Conservation (phyloP, 2,797 vertebrate species). For the Arrhamphus sclerolepis region DNA sequence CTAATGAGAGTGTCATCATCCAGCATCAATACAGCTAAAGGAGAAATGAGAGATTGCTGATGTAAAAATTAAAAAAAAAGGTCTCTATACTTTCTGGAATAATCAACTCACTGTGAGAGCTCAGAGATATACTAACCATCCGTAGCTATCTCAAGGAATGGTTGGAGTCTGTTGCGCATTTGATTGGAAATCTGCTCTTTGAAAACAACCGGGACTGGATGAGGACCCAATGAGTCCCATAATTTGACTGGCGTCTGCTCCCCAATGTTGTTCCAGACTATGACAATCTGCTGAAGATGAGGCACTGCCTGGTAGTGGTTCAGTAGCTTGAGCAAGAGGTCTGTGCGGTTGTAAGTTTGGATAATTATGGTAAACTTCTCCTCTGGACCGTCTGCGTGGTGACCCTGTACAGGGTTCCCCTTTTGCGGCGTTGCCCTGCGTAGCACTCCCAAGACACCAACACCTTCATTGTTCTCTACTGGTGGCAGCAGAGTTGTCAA, state of each 20-base stretch:
- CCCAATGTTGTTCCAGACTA: conserved; percentile 94
- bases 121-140: conserved; percentile 79
- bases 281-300: conserved; percentile 86
- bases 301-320: conserved; percentile 95
- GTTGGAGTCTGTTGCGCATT: conserved; percentile 92
- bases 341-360: conserved; percentile 94
- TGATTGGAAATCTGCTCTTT: conserved; percentile 87
- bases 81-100: neutral
- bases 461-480: conserved; percentile 52
- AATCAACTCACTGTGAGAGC: neutral
- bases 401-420: neutral
- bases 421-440: conserved; percentile 25
- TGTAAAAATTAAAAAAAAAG: conserved; percentile 3
- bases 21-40: conserved; percentile 90
- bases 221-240: conserved; percentile 90
- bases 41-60: neutral
- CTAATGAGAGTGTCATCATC: conserved; percentile 94
- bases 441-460: conserved; percentile 60
- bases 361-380: conserved; percentile 89
- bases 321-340: conserved; percentile 89
- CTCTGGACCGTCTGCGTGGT: conserved; percentile 19
- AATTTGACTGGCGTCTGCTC: conserved; percentile 84
- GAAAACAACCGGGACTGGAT: conserved; percentile 90
- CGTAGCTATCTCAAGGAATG: conserved; percentile 88
- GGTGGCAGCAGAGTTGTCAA: conserved; percentile 75